Evolutionary conservation across 2,888 invertebrate species (phyloP).

Genomic region (Noctuana brunneofusca): DNA sequence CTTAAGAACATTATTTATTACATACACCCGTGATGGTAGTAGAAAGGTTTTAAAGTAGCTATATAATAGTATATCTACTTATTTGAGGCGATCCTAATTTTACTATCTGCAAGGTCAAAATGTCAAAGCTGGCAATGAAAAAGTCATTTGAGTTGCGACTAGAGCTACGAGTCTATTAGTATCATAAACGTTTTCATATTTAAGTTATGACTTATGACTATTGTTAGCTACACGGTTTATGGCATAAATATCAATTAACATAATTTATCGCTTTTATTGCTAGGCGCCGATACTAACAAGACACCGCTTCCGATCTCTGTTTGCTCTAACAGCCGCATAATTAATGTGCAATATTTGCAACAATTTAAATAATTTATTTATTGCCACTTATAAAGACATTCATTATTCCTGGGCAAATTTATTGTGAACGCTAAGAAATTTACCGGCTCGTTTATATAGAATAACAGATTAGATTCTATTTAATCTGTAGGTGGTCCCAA

Average conservation of each 20-base stretch:
- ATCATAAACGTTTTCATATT: constrained; percentile 18
- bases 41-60: too few relatives aligned
- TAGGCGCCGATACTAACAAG: constrained; percentile 35
- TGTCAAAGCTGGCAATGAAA: not conserved
- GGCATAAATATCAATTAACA: constrained; percentile 33
- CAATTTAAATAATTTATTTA: constrained; percentile 65
- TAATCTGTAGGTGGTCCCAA: constrained; percentile 43
- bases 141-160: not conserved
- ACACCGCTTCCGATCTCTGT: constrained; percentile 38
- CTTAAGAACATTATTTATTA: too few relatives aligned
- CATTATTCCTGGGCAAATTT: constrained; percentile 56
- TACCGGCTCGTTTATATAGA: constrained; percentile 41
- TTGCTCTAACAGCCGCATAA: constrained; percentile 49
- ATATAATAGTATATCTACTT: too few relatives aligned
- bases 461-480: constrained; percentile 40
- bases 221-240: constrained; percentile 26
- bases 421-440: constrained; percentile 46
- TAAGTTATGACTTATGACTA: constrained; percentile 33
- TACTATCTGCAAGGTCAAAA: not conserved
- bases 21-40: too few relatives aligned
- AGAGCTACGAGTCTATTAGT: not conserved
- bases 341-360: constrained; percentile 54
- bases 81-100: not conserved
- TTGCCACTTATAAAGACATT: constrained; percentile 55
- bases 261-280: constrained; percentile 33